Percentiles rank a stretch among this genome's conserved stretches.
Conservation (phyloP, 2,113 vertebrate genomes). For the Riparia riparia region DNA sequence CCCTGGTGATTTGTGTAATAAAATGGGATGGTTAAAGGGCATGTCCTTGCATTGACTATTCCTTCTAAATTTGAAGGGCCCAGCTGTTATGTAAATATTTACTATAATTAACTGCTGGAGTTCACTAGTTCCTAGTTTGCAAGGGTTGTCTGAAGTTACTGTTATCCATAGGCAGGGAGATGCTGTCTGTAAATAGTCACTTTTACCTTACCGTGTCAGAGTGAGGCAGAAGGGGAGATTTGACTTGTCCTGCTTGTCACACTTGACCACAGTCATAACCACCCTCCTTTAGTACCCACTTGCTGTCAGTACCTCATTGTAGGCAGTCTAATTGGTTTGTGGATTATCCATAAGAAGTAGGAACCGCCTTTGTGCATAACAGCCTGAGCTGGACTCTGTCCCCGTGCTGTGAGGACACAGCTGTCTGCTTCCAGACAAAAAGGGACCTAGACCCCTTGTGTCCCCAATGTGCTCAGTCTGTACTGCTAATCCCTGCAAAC, state of each 20-base stretch:
- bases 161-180: not conserved
- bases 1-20: conserved; percentile 77
- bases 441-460: fast-evolving
- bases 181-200: not conserved
- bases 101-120: conserved; percentile 80
- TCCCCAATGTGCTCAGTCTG: not conserved
- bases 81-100: conserved; percentile 80
- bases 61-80: conserved; percentile 75
- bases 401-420: not conserved
- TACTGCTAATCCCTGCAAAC: not conserved
- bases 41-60: conserved; percentile 81
- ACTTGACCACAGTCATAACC: not conserved
- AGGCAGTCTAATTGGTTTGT: not conserved
- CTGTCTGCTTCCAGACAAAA: not conserved
- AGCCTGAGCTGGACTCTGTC: not conserved
- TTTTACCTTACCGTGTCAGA: not conserved
- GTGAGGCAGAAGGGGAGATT: not conserved
- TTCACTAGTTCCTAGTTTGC: conserved; percentile 72
- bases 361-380: not conserved
- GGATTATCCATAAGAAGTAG: not conserved
- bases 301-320: not conserved
- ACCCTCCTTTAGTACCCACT: not conserved
- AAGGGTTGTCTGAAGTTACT: conserved; percentile 58
- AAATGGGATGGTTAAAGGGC: conserved; percentile 82
- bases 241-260: not conserved